Percentiles rank a stretch among this genome's conserved stretches.
Evolutionary conservation across 2,797 vertebrate species (phyloP).

Genomic region (Platyrinchus mystaceus): DNA sequence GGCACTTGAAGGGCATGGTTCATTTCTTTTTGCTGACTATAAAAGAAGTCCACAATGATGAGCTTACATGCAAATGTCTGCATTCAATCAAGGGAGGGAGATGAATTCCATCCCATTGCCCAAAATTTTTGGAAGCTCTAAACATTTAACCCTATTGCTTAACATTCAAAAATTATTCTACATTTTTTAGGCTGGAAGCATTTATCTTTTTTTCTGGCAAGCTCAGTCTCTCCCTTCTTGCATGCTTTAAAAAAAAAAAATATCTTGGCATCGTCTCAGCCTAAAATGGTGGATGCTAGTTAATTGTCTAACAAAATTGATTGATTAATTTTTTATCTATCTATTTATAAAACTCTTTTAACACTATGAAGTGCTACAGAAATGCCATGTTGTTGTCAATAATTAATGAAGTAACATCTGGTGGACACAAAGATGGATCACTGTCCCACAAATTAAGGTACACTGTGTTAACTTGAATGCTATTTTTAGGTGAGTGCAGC

Average conservation of each 20-base stretch:
- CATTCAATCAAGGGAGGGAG: constrained; percentile 32
- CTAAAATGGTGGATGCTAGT: neutral
- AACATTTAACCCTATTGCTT: constrained; percentile 45
- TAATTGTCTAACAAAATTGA: constrained; percentile 43
- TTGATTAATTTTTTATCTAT: constrained; percentile 39
- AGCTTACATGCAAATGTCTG: constrained; percentile 25
- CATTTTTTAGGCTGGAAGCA: constrained; percentile 37
- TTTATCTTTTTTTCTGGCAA: constrained; percentile 38
- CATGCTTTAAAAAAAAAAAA: neutral
- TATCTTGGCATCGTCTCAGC: constrained; percentile 22
- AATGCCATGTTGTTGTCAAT: constrained; percentile 24
- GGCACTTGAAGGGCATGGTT: constrained; percentile 37
- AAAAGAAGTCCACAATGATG: neutral
- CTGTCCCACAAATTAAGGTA: constrained; percentile 21
- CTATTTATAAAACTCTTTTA: constrained; percentile 34
- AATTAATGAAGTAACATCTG: constrained; percentile 52
- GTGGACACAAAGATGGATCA: neutral
- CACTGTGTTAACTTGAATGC: neutral
- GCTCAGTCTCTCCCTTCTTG: constrained; percentile 8
- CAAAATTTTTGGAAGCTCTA: constrained; percentile 41
- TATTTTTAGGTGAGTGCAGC: constrained; percentile 41
- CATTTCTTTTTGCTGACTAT: constrained; percentile 47
- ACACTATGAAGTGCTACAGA: neutral
- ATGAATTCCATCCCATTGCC: neutral
- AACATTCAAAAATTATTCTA: constrained; percentile 37